Percentiles rank a stretch among this genome's conserved stretches.
Evolutionary conservation across 2,888 invertebrate species (phyloP).

Genomic region (Drymonia ruficornis): DNA sequence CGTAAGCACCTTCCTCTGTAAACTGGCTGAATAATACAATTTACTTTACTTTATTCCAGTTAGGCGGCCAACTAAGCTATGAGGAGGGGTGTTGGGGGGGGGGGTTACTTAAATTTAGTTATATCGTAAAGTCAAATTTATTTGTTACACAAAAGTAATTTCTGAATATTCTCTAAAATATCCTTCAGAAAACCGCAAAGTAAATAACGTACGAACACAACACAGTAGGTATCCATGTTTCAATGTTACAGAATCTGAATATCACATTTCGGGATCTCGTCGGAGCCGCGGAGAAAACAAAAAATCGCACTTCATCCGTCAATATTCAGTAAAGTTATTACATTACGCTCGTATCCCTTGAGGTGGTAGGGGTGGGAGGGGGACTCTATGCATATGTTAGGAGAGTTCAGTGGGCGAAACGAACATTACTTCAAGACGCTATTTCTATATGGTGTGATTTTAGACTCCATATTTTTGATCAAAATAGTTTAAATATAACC

Average conservation of each 20-base stretch:
- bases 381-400: conserved; percentile 33
- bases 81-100: too few relatives aligned
- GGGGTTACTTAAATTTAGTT: too few relatives aligned
- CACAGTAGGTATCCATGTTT: conserved; percentile 7
- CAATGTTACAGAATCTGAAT: conserved; percentile 18
- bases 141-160: too few relatives aligned
- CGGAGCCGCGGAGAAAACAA: conserved; percentile 22
- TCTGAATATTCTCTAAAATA: too few relatives aligned
- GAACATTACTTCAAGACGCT: neutral
- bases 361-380: conserved; percentile 25
- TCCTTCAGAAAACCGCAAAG: too few relatives aligned
- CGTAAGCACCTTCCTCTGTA: too few relatives aligned
- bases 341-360: conserved; percentile 31
- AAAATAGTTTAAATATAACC: too few relatives aligned
- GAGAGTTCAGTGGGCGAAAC: conserved; percentile 14
- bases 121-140: too few relatives aligned
- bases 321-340: conserved; percentile 48
- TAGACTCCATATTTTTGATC: too few relatives aligned
- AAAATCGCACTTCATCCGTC: conserved; percentile 40
- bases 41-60: too few relatives aligned
- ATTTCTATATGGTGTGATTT: neutral
- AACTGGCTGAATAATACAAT: too few relatives aligned
- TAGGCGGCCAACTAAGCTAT: too few relatives aligned
- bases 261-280: conserved; percentile 29
- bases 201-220: neutral